Conservation (phyloP, 2,113 vertebrate species). For the Elgaria multicarinata region DNA sequence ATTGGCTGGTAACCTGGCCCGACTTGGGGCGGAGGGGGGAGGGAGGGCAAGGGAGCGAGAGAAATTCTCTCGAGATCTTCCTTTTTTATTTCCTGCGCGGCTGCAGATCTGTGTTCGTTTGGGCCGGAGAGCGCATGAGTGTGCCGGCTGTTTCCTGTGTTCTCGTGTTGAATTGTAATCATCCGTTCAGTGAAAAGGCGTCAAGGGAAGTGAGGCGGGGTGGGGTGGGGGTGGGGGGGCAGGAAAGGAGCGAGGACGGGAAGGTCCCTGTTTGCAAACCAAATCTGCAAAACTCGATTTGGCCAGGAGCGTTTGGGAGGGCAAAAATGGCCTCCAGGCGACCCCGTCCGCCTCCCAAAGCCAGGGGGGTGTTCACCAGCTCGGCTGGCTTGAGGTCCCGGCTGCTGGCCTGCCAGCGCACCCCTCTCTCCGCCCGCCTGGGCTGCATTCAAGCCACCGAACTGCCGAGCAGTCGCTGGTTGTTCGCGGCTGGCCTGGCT, state of each 20-base stretch:
- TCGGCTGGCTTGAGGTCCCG: neutral
- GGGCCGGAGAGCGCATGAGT: neutral
- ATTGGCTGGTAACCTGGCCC: neutral
- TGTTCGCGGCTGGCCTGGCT: neutral
- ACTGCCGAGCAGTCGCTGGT: neutral
- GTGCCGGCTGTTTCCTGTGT: constrained; percentile 23
- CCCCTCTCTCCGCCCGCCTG: neutral
- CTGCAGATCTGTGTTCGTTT: neutral
- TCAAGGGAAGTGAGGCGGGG: neutral
- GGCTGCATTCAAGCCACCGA: neutral
- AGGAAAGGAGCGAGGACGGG: neutral
- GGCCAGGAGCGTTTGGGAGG: too few species aligned
- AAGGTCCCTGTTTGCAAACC: too few species aligned
- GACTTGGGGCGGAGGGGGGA: neutral
- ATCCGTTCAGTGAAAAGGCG: neutral
- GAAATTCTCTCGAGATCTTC: neutral
- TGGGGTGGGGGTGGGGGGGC: too few species aligned
- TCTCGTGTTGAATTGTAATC: neutral
- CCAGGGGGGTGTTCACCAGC: neutral
- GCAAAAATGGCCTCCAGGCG: too few species aligned
- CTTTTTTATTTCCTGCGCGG: constrained; percentile 22
- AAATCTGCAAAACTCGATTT: neutral
- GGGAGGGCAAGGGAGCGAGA: neutral
- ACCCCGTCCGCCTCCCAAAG: too few species aligned
- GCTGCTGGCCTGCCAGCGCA: too few species aligned